Base-by-base conservation (phyloP, 64 coral and sea anemone species). In the Astreopora myriophthalma region DNA sequence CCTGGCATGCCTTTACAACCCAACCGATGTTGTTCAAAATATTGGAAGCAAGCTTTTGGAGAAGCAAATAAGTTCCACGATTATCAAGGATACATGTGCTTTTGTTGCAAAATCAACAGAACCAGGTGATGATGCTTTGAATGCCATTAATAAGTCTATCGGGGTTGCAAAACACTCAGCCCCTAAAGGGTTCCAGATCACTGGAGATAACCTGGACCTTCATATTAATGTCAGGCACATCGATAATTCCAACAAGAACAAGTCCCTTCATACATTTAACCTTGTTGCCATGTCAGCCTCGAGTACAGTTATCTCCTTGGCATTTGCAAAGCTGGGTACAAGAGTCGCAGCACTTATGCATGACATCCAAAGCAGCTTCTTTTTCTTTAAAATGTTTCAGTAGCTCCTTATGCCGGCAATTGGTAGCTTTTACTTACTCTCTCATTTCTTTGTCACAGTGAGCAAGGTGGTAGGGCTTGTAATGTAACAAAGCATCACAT, bases 141-240 rank as follows among this genome's bases (percentile, higher is more conserved):
- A 55, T 14, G 13, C 12, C 3, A 2, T 55, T 9, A 55, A 55
- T 55, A 55, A 55, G 49, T 55, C 49, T 19, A 55, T 55, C 2
- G 16, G 17, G 49, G 13, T 22, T 55, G 49, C 49, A 13, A 55
- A 55, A 55, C 8, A 14, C 49, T 13, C 49, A 55, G 49, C 49
- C 49, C 49, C 49, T 55, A 55, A 55, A 20, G 72, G 72, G 19
- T 89, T 25, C 31, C 87, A 89, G 72, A 89, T 79, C 34, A 89
- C 78, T 14, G 87, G 87, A 23, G 87, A 89, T 19, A 89, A 89
- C 65, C 75, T 89, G 51, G 89, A 92, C 51, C 58, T 92, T 32
- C 38, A 92, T 16, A 31, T 92, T 13, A 74, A 66, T 71, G 89
- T 71, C 8, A 51, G 44, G 11, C 89, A 92, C 22, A 85, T 92